Percentiles rank a stretch among this genome's conserved stretches.
These are phyloP conservation scores for Scopus umbretta DNA, from an alignment of 2,113 vertebrate genomes.

Conservation along the genomic window DNA sequence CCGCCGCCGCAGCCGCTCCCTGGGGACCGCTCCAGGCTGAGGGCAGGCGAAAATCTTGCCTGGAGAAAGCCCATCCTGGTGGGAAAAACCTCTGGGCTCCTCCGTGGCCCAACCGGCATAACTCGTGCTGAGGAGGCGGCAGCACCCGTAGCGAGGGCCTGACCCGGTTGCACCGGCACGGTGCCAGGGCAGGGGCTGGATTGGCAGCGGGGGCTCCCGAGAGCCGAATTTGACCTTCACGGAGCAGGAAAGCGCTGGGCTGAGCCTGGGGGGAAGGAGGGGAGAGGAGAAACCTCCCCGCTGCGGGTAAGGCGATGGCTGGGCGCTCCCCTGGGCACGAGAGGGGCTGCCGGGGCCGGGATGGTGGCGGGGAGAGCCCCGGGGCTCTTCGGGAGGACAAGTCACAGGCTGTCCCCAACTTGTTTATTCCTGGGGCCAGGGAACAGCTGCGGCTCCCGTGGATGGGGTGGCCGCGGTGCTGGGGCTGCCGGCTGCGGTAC, in stretches of 20 bases:
- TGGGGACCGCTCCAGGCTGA: background rate
- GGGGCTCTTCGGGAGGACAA: background rate
- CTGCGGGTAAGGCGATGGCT: background rate
- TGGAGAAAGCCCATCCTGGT: background rate
- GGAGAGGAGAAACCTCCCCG: background rate
- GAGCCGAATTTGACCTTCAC: constrained; percentile 8
- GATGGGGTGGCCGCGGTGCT: background rate
- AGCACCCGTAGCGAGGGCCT: background rate
- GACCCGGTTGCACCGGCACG: background rate
- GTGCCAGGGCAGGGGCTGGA: constrained; percentile 31
- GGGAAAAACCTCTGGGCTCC: background rate
- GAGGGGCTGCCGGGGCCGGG: background rate
- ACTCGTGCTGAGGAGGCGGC: background rate
- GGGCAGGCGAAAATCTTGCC: background rate
- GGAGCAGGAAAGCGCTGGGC: background rate
- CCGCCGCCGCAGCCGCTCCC: background rate
- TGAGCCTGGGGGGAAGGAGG: background rate
- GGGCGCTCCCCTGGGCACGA: background rate
- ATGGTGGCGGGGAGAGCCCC: background rate
- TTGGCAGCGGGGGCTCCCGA: background rate
- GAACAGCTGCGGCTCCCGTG: constrained; percentile 57
- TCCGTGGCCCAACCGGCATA: background rate
- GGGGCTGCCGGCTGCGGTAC: background rate
- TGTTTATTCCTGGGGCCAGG: constrained; percentile 47
- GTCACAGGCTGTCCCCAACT: constrained; percentile 54